phyloP scores from a whole-genome alignment of 2,113 vertebrate genomes.

The Raphicerus campestris region DNA sequence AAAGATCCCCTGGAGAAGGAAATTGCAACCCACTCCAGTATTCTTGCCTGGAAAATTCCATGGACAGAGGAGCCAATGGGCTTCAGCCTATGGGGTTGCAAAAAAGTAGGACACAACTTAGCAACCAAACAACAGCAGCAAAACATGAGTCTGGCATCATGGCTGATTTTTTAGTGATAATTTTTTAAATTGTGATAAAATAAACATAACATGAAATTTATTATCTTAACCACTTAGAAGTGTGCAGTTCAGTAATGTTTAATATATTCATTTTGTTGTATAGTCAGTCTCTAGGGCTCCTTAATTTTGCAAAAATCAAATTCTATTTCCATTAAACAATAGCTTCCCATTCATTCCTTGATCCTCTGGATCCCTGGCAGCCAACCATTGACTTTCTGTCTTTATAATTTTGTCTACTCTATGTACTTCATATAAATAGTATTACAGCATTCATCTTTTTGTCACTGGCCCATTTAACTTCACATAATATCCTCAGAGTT shows the following conservation, averaged over 20 bases:
- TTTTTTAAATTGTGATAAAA: not conserved
- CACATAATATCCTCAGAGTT: not conserved
- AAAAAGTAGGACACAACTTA: not conserved
- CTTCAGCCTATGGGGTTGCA: not conserved
- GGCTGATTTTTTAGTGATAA: not conserved
- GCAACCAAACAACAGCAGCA: not conserved
- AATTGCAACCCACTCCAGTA: not conserved
- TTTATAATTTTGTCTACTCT: not conserved
- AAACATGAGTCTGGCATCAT: not conserved
- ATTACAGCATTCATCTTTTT: not conserved
- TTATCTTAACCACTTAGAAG: not conserved
- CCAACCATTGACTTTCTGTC: not conserved
- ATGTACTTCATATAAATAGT: not conserved
- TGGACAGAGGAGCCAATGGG: not conserved
- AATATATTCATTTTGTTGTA: not conserved
- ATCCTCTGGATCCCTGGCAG: not conserved
- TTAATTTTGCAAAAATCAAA: not conserved
- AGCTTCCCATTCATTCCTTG: not conserved
- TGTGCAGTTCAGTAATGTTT: not conserved
- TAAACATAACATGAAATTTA: not conserved
- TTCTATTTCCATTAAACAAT: not conserved
- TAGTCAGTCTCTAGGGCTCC: not conserved
- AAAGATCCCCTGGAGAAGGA: not conserved
- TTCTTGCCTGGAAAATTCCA: not conserved
- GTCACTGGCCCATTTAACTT: not conserved